phyloP scores from a whole-genome alignment of 2,797 vertebrate genomes.

The Pogoniulus pusillus region DNA sequence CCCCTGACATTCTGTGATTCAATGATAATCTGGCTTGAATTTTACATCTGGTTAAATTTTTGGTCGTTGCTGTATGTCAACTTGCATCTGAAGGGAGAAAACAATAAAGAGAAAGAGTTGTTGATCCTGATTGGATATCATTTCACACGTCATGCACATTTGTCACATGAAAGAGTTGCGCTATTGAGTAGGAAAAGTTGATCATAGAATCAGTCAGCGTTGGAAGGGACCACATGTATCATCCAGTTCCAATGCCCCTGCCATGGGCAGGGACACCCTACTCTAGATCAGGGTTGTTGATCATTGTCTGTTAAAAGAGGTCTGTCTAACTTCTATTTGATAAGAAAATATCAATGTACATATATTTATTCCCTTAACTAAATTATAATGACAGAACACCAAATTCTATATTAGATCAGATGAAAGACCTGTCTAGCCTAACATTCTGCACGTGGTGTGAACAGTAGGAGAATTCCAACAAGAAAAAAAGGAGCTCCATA shows the following conservation, averaged over 20 bases:
- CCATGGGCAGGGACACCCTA: too few species aligned
- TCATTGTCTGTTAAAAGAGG: background rate
- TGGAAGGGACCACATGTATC: too few species aligned
- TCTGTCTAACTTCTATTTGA: background rate
- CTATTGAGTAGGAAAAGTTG: background rate
- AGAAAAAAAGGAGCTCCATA: background rate
- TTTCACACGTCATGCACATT: background rate
- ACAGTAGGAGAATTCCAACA: background rate
- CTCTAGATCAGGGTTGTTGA: too few species aligned
- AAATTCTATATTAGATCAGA: background rate
- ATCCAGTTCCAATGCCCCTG: too few species aligned
- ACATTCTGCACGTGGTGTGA: background rate
- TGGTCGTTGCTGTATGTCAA: background rate
- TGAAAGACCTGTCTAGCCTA: background rate
- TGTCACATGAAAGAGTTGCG: background rate
- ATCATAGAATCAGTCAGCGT: too few species aligned
- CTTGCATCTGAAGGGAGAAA: background rate
- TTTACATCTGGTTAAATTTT: background rate
- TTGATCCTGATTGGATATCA: background rate
- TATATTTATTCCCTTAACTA: background rate
- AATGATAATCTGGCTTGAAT: background rate
- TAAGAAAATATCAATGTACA: background rate
- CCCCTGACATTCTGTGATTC: too few species aligned
- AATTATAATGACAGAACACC: background rate
- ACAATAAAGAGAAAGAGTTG: background rate